phyloP scores from a whole-genome alignment of 2,888 invertebrate genomes.

The Melieria omissa region DNA sequence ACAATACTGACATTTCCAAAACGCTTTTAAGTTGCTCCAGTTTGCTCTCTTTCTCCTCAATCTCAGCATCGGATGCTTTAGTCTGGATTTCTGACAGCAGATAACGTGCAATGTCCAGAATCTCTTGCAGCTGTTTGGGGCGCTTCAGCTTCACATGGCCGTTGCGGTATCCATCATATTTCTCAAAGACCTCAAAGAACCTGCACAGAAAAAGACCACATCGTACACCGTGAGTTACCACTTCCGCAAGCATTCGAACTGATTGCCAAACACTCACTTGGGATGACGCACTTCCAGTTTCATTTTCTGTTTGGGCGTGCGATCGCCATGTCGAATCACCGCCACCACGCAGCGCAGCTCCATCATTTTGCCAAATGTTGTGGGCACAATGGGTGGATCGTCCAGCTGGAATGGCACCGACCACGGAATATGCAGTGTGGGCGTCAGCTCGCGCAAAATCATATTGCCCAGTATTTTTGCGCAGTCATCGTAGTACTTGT shows the following conservation, averaged over 20 bases:
- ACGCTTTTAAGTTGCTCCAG: conserved; percentile 97
- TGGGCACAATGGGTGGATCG: conserved; percentile 98
- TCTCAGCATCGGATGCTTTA: conserved; percentile 87
- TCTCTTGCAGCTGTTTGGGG: conserved; percentile 97
- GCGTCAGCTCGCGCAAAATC: conserved; percentile 94
- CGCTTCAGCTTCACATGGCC: conserved; percentile 97
- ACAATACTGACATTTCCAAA: conserved; percentile 89
- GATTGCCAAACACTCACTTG: conserved; percentile 70
- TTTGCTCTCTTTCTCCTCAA: conserved; percentile 97
- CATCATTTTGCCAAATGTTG: conserved; percentile 98
- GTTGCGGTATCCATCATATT: conserved; percentile 94
- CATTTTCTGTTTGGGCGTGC: conserved; percentile 99
- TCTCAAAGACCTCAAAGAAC: conserved; percentile 98
- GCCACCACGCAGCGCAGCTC: conserved; percentile 93
- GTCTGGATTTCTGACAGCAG: conserved; percentile 90
- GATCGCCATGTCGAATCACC: conserved; percentile 96
- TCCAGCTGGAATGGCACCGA: conserved; percentile 96
- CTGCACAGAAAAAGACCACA: conserved; percentile 66
- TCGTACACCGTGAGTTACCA: not conserved
- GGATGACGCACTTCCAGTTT: conserved; percentile 98
- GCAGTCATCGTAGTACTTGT: conserved; percentile 99
- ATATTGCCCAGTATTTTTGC: conserved; percentile 98
- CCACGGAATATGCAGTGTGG: conserved; percentile 97
- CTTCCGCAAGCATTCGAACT: not conserved
- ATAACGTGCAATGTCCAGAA: conserved; percentile 94